Conservation (phyloP, 1,140 invertebrate species). For the Leptopilina clavipes region DNA sequence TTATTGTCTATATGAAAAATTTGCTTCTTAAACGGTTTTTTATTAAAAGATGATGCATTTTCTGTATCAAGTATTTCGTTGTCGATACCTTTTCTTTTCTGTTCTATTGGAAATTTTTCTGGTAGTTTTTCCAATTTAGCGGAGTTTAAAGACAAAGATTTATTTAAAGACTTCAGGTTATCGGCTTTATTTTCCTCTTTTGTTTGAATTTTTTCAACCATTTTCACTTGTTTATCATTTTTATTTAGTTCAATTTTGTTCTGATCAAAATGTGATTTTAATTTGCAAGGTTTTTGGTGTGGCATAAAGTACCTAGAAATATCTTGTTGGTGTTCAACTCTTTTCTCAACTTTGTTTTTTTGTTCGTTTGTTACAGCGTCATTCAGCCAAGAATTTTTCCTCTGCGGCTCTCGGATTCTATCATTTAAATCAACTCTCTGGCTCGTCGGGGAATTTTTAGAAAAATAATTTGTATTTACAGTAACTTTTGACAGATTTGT, state of each 20-base stretch:
- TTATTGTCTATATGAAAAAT: not conserved
- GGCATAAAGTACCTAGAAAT: constrained; percentile 64
- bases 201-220: not conserved
- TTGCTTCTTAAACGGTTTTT: not conserved
- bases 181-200: constrained; percentile 3
- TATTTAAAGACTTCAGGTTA: too few relatives aligned
- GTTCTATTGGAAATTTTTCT: not conserved
- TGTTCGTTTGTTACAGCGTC: constrained; percentile 4
- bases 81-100: too few relatives aligned
- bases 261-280: constrained; percentile 15
- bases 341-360: constrained; percentile 39
- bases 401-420: not conserved
- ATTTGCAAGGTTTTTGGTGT: constrained; percentile 37
- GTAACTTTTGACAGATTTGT: constrained; percentile 77
- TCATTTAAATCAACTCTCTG: constrained; percentile 22
- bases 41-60: not conserved
- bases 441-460: constrained; percentile 48
- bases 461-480: constrained; percentile 74
- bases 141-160: too few relatives aligned
- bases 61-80: not conserved
- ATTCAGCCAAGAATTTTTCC: not conserved
- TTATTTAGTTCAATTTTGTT: constrained; percentile 30
- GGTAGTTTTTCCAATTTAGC: too few relatives aligned
- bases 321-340: constrained; percentile 50
- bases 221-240: not conserved